Conservation (phyloP, 2,797 vertebrate species). For the Fistularia tabacaria region DNA sequence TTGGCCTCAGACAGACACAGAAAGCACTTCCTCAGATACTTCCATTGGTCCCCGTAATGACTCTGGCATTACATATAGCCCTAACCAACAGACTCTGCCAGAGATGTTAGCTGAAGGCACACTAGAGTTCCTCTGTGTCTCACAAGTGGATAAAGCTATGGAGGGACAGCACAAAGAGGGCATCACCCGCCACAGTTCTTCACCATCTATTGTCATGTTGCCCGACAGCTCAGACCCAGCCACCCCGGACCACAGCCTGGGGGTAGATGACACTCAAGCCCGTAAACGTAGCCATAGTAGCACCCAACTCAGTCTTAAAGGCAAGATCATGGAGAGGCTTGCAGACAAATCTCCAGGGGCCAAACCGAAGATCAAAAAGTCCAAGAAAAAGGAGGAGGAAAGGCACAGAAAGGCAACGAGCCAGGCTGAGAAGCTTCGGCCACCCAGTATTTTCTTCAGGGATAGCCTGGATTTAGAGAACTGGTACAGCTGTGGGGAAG, state of each 20-base stretch:
- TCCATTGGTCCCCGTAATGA: slow-evolving; percentile 61
- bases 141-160: slow-evolving; percentile 41
- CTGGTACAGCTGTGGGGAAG: slow-evolving; percentile 99
- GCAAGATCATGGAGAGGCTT: slow-evolving; percentile 86
- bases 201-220: slow-evolving; percentile 85
- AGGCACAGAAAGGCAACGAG: slow-evolving; percentile 80
- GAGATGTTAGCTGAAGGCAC: slow-evolving; percentile 80
- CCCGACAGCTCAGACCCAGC: slow-evolving; percentile 65
- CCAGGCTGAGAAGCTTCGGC: slow-evolving; percentile 83
- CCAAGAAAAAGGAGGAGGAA: slow-evolving; percentile 85
- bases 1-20: slow-evolving; percentile 76
- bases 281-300: slow-evolving; percentile 93
- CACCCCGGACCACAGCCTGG: slow-evolving; percentile 70
- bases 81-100: slow-evolving; percentile 70
- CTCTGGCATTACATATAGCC: slow-evolving; percentile 38
- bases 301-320: slow-evolving; percentile 93
- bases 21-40: slow-evolving; percentile 71
- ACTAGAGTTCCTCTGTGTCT: slow-evolving; percentile 79
- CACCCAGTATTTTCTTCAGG: slow-evolving; percentile 92
- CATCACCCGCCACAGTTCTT: slow-evolving; percentile 88
- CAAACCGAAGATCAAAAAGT: slow-evolving; percentile 92
- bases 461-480: slow-evolving; percentile 98
- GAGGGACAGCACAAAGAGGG: slow-evolving; percentile 69
- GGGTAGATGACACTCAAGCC: slow-evolving; percentile 75
- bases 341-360: slow-evolving; percentile 90